A percentile compares a stretch with the other conserved stretches of the same genome.
Conservation (phyloP, 2,113 vertebrate species). For the Lagopus muta region DNA sequence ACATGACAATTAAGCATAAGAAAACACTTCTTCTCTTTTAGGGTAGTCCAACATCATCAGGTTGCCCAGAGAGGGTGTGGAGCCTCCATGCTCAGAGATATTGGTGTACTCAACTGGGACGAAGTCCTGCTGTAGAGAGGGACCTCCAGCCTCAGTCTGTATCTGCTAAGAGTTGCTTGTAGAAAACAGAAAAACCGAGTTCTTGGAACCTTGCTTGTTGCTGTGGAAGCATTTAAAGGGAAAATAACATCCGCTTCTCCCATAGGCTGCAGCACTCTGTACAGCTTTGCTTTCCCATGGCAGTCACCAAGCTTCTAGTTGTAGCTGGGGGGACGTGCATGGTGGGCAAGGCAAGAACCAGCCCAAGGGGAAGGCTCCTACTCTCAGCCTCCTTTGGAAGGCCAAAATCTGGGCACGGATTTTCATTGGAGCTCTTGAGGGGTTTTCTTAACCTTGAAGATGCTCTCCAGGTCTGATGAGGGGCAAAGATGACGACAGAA, state of each 20-base stretch:
- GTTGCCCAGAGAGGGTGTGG: not conserved
- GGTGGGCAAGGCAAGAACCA: not conserved
- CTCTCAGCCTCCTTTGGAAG: not conserved
- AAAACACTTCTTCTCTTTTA: not conserved
- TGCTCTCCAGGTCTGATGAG: not conserved
- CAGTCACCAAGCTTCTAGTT: not conserved
- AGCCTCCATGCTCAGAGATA: not conserved
- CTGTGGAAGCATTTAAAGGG: not conserved
- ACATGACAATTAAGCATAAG: not conserved
- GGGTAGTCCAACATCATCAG: not conserved
- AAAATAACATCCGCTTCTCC: fast-evolving
- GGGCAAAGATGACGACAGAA: not conserved
- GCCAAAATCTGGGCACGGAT: not conserved
- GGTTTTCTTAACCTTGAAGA: not conserved
- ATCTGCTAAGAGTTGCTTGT: not conserved
- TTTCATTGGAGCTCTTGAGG: not conserved
- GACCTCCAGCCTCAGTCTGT: not conserved
- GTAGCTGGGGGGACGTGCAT: not conserved
- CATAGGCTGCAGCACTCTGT: not conserved
- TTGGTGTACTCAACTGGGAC: not conserved
- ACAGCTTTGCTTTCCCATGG: not conserved
- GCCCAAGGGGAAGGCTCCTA: not conserved
- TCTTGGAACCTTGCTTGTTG: not conserved
- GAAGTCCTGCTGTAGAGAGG: not conserved
- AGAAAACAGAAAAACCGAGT: not conserved